A percentile compares a stretch with the other conserved stretches of the same genome.
phyloP scores from a whole-genome alignment of 2,113 vertebrate species.

The Varanus komodoensis region DNA sequence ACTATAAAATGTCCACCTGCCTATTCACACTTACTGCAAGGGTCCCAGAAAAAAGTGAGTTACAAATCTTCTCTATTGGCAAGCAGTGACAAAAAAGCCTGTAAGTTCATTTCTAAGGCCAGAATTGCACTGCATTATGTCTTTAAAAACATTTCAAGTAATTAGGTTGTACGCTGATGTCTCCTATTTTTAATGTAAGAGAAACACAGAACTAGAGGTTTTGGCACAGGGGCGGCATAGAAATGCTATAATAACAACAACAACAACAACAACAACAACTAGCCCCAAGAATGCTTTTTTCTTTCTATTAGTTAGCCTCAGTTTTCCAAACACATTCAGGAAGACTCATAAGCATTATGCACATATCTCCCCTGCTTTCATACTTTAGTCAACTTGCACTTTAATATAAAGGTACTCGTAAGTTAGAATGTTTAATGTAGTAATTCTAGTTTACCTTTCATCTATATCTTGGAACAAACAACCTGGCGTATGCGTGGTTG shows the following conservation, averaged over 20 bases:
- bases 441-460: constrained; percentile 81
- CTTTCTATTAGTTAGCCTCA: neutral
- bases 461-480: constrained; percentile 96
- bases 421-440: neutral
- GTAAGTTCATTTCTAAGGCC: neutral
- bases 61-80: neutral
- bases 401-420: neutral
- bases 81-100: neutral
- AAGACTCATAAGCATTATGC: too few species aligned
- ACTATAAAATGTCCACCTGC: neutral
- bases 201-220: neutral
- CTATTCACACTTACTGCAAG: neutral
- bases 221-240: too few species aligned
- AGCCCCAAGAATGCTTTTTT: neutral
- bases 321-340: neutral
- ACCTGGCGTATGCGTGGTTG: constrained; percentile 92
- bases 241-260: too few species aligned
- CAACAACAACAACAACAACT: too few species aligned
- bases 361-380: neutral
- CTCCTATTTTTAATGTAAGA: neutral
- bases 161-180: neutral
- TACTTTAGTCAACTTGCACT: neutral
- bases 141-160: neutral
- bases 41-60: neutral
- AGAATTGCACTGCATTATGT: neutral